These are phyloP conservation scores for Idaea aversata DNA, from an alignment of 2,888 invertebrate species.

Conservation along the genomic window DNA sequence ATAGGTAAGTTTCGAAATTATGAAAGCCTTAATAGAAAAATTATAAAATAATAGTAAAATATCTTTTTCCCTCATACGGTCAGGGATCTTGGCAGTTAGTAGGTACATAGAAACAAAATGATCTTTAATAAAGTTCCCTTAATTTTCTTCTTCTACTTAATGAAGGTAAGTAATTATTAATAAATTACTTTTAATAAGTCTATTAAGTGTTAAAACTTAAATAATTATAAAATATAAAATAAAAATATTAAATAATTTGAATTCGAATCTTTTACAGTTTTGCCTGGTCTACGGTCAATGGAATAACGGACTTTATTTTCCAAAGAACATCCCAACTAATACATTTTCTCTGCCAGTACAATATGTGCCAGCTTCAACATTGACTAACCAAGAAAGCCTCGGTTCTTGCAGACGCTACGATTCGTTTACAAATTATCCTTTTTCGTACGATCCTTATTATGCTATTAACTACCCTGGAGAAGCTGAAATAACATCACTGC, in stretches of 20 bases:
- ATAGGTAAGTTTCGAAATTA: background rate
- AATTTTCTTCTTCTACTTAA: background rate
- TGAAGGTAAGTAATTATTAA: background rate
- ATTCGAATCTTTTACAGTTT: background rate
- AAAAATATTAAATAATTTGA: background rate
- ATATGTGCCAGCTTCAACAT: constrained; percentile 7
- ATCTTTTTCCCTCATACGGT: background rate
- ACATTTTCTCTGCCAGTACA: background rate
- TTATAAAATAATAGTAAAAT: background rate
- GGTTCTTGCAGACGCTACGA: background rate
- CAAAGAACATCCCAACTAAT: background rate
- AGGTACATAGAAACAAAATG: background rate
- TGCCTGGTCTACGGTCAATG: constrained; percentile 4
- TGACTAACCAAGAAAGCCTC: background rate
- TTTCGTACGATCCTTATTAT: constrained; percentile 3
- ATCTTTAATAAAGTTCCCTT: background rate
- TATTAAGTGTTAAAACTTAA: no score
- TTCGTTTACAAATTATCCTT: background rate
- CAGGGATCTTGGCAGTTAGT: background rate
- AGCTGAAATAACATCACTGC: constrained; percentile 10
- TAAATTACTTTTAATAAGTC: background rate
- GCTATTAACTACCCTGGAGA: constrained; percentile 10
- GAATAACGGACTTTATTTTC: constrained; percentile 5
- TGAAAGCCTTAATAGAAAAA: background rate
- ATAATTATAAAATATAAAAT: no score